phyloP scores from a whole-genome alignment of 2,113 vertebrate species.

The Peucedramus taeniatus region DNA sequence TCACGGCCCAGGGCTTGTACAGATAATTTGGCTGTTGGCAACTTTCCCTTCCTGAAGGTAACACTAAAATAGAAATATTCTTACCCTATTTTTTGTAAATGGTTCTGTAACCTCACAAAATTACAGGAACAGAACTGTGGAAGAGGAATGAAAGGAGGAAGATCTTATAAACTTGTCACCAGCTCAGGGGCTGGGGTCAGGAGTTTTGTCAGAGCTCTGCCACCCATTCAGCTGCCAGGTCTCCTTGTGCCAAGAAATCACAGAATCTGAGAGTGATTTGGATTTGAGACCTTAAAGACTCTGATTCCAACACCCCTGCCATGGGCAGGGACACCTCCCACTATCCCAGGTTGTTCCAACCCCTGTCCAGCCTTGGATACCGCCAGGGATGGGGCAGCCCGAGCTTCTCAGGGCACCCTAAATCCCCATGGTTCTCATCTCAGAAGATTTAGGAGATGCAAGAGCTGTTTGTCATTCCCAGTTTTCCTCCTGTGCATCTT shows the following conservation, averaged over 20 bases:
- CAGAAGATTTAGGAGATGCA: background rate
- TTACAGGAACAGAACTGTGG: background rate
- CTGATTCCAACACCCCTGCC: background rate
- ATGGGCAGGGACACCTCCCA: background rate
- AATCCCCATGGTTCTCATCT: accelerated
- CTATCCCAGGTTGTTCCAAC: background rate
- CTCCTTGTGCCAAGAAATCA: background rate
- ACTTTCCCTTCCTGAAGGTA: background rate
- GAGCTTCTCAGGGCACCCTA: background rate
- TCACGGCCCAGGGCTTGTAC: accelerated
- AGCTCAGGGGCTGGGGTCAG: background rate
- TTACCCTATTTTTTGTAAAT: background rate
- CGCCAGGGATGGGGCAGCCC: background rate
- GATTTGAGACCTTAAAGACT: background rate
- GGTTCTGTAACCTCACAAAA: background rate
- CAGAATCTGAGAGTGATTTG: background rate
- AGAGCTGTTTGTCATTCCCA: background rate
- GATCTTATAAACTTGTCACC: accelerated
- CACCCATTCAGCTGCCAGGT: background rate
- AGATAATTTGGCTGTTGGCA: background rate
- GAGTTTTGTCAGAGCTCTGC: background rate
- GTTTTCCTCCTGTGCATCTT: background rate
- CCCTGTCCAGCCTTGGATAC: background rate
- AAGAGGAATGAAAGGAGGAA: background rate
- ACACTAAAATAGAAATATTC: background rate